A percentile compares a stretch with the other conserved stretches of the same genome.
These are phyloP conservation scores for Graptemys geographica DNA, from an alignment of 2,797 vertebrate genomes.

Conservation along the genomic window DNA sequence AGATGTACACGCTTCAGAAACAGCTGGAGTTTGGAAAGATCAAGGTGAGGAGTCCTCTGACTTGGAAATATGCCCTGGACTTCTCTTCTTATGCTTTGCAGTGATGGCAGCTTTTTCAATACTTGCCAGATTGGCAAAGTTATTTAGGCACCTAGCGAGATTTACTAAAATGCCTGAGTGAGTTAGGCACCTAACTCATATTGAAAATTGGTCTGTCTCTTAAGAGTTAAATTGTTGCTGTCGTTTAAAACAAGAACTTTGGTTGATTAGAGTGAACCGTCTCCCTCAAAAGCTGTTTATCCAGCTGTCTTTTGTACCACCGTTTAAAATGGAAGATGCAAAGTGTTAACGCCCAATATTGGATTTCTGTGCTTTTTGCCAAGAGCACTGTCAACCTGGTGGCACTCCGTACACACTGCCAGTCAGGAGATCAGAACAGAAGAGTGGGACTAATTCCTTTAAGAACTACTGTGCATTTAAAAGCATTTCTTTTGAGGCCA, in stretches of 20 bases:
- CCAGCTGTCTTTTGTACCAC: background rate
- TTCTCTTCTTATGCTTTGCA: background rate
- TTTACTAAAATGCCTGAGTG: background rate
- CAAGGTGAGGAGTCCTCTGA: constrained; percentile 83
- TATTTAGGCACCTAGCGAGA: background rate
- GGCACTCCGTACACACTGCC: background rate
- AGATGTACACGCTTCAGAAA: constrained; percentile 95
- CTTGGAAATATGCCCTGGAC: background rate
- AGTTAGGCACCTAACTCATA: background rate
- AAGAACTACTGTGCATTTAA: background rate
- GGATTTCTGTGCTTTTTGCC: background rate
- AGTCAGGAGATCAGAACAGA: background rate
- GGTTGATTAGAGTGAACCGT: background rate
- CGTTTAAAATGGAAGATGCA: background rate
- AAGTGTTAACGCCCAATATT: background rate
- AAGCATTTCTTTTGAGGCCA: background rate
- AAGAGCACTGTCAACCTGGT: background rate
- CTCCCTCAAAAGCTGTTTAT: background rate
- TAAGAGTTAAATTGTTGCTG: background rate
- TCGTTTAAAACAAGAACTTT: background rate
- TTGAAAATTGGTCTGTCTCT: background rate
- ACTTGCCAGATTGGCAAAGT: background rate
- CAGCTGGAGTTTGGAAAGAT: constrained; percentile 97
- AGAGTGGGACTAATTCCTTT: background rate
- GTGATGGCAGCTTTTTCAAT: background rate